These are phyloP conservation scores for Laspeyria flexula DNA, from an alignment of 2,888 invertebrate genomes.

Conservation along the genomic window DNA sequence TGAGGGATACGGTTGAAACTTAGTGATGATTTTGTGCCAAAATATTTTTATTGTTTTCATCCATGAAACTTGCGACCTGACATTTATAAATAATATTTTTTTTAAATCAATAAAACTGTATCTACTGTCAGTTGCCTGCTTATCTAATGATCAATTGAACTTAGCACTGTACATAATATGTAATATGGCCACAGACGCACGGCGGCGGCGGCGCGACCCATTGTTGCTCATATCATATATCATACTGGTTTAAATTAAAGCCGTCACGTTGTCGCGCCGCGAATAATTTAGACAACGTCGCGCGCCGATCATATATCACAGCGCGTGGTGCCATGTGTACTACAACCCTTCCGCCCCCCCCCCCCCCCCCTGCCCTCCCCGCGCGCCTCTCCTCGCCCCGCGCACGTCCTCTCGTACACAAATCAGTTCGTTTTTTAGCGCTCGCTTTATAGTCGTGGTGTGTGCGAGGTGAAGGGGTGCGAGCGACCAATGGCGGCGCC, in stretches of 20 bases:
- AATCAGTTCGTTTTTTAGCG: conserved; percentile 52
- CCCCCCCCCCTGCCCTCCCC: conserved; percentile 7
- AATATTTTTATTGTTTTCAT: too few relatives aligned
- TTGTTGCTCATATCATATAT: too few relatives aligned
- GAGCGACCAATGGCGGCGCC: conserved; percentile 53
- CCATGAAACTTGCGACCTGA: too few relatives aligned
- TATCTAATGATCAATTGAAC: too few relatives aligned
- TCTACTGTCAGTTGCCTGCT: too few relatives aligned
- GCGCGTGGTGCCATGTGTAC: conserved; percentile 41
- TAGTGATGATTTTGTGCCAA: too few relatives aligned
- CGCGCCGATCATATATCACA: conserved; percentile 57
- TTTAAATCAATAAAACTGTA: too few relatives aligned
- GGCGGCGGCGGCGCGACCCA: too few relatives aligned
- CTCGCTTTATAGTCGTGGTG: conserved; percentile 41
- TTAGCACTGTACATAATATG: too few relatives aligned
- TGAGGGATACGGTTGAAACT: too few relatives aligned
- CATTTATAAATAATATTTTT: too few relatives aligned
- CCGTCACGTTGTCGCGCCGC: conserved; percentile 66
- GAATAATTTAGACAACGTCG: conserved; percentile 58
- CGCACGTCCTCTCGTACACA: conserved; percentile 28
- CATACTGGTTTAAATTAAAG: conserved; percentile 71
- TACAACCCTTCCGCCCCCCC: conserved; percentile 46
- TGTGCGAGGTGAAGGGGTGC: conserved; percentile 32
- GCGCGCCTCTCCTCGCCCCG: conserved; percentile 14
- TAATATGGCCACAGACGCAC: too few relatives aligned